Evolutionary conservation across 1,140 invertebrate species (phyloP).

Genomic region (Drosophila mauritiana): DNA sequence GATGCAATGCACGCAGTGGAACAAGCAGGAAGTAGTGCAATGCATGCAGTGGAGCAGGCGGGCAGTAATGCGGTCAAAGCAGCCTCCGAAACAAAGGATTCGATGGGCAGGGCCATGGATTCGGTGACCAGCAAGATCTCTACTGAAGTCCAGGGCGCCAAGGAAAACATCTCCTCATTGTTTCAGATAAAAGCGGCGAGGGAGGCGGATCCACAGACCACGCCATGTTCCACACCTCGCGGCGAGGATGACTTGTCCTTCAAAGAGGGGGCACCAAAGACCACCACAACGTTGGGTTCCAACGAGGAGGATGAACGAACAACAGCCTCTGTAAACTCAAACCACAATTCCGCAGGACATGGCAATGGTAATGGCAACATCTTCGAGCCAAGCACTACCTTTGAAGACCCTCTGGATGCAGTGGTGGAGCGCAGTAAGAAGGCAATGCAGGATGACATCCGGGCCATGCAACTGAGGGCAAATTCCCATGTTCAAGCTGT

Average conservation of each 20-base stretch:
- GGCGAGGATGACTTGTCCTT: slow-evolving; percentile 40
- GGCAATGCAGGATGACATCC: slow-evolving; percentile 73
- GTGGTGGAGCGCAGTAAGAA: slow-evolving; percentile 78
- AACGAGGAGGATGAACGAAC: slow-evolving; percentile 80
- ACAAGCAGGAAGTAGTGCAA: slow-evolving; percentile 59
- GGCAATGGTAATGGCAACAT: slow-evolving; percentile 58
- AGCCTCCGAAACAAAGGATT: slow-evolving; percentile 62
- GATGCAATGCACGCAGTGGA: slow-evolving; percentile 60
- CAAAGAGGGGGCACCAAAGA: slow-evolving; percentile 61
- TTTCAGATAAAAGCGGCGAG: slow-evolving; percentile 74
- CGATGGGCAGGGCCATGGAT: slow-evolving; percentile 69
- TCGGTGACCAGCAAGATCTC: slow-evolving; percentile 73
- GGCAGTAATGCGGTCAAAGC: slow-evolving; percentile 63
- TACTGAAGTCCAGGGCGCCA: slow-evolving; percentile 68
- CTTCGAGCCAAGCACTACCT: slow-evolving; percentile 54
- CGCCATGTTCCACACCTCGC: slow-evolving; percentile 36
- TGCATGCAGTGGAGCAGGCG: slow-evolving; percentile 58
- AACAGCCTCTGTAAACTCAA: slow-evolving; percentile 80
- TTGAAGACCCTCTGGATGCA: slow-evolving; percentile 64
- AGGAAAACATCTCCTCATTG: slow-evolving; percentile 73
- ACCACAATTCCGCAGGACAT: slow-evolving; percentile 68
- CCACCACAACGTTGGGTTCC: slow-evolving; percentile 47
- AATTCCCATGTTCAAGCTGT: slow-evolving; percentile 38
- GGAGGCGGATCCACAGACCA: slow-evolving; percentile 41
- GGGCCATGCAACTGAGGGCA: slow-evolving; percentile 52